Conservation (phyloP, 2,888 invertebrate genomes). For the Tetanocera ferruginea region DNA sequence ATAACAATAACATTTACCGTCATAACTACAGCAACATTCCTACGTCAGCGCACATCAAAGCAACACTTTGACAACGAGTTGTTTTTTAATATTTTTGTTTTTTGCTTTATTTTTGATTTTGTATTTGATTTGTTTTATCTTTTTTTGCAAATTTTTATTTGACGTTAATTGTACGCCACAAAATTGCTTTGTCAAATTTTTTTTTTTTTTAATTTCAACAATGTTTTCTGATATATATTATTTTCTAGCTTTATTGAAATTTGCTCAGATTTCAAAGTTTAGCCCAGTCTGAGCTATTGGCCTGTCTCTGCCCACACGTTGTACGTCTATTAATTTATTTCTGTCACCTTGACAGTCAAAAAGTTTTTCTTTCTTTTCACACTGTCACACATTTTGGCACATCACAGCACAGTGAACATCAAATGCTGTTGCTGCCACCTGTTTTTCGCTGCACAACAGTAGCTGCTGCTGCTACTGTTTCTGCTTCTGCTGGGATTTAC, state of each 20-base stretch:
- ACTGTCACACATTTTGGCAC: background rate
- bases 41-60: background rate
- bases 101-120: background rate
- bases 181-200: too few species aligned
- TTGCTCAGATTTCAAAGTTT: too few species aligned
- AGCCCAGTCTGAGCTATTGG: too few species aligned
- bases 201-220: too few species aligned
- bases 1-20: background rate
- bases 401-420: background rate
- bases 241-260: too few species aligned
- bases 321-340: background rate
- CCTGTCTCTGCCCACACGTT: too few species aligned
- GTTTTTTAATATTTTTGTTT: background rate
- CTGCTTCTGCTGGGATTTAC: background rate
- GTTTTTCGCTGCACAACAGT: background rate
- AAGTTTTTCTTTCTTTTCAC: background rate
- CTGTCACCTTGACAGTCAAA: constrained; percentile 21
- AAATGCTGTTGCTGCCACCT: background rate
- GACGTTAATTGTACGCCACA: background rate
- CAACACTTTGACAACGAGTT: background rate
- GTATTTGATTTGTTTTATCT: background rate
- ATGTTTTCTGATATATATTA: too few species aligned
- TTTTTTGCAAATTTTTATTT: background rate
- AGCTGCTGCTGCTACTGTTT: background rate
- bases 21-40: background rate